phyloP scores from a whole-genome alignment of 2,113 vertebrate genomes.

The Patagioenas fasciata region DNA sequence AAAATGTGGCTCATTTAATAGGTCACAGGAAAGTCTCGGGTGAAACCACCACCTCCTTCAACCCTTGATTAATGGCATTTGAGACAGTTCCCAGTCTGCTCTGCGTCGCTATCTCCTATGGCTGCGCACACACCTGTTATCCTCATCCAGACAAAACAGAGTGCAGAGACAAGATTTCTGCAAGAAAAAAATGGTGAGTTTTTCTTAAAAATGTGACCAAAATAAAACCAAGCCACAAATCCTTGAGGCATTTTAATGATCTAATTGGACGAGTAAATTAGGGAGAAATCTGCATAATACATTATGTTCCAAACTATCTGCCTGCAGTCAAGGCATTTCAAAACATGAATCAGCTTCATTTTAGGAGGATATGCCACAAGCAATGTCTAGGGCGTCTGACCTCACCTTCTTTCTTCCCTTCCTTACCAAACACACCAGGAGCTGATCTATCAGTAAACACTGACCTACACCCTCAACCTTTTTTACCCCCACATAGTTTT shows the following conservation, averaged over 20 bases:
- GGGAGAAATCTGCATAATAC: constrained; percentile 20
- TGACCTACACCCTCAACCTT: background rate
- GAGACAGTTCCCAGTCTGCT: background rate
- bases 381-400: background rate
- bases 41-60: background rate
- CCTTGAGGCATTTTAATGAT: background rate
- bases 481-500: background rate
- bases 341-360: background rate
- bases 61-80: background rate
- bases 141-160: background rate
- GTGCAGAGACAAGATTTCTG: background rate
- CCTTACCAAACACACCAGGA: background rate
- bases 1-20: constrained; percentile 15
- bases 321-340: constrained; percentile 36
- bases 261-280: constrained; percentile 21
- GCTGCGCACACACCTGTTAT: fast-evolving
- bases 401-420: background rate
- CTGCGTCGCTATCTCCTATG: background rate
- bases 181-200: background rate
- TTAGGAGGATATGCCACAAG: background rate
- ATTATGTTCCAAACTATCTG: background rate
- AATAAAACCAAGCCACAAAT: background rate
- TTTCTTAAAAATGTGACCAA: background rate
- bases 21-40: background rate
- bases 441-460: background rate